Evolutionary conservation across 2,888 invertebrate species (phyloP), one percentile per base, ranked within the genome.

Genomic region (Prenolepis imparis): DNA sequence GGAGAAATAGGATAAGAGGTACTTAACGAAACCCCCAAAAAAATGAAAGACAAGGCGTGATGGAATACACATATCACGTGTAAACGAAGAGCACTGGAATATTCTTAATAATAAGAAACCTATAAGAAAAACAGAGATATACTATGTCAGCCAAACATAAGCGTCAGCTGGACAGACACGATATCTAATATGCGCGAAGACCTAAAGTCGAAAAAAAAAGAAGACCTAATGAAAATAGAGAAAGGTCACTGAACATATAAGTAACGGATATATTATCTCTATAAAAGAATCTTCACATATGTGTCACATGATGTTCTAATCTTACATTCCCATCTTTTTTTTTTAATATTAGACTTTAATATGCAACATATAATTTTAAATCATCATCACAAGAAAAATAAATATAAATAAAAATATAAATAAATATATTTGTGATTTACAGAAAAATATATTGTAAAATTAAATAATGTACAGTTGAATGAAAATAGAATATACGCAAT

Each of bases 91-190:
- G 52, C 28, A 66, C 32, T 67, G 61, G 72, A 70, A 82, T 84
- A 70, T 88, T 88, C 84, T 82, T 67, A 80, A 75, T 80, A 86
- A 86, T 66, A 84, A 84, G 39, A 78, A 83, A 84, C 68, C 80
- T 44, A 70, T 9, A n/a, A 41, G 72, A 75, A 82, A 44, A 57
- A 86, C 64, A 32, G 12, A 36, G 67, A 84, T 5, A 57, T 11
- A 18, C 11, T 41, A 11, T 18, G 24, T 66, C 18, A 74, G 32
- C 0, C n/a, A 28, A 32, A 63, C 28, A 18, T 44, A 44, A 74
- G 63, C 36, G 36, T 36, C 36, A 36, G 36, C 11, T 21, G 9
- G 18, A 44, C 11, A 36, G 8, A 39, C 11, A 24, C 12, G 4
- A 68, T 3, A 36, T 59, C 63, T 73, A 74, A 63, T 41, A 44